phyloP scores from a whole-genome alignment of 2,797 vertebrate genomes.

The Gallirallus australis region DNA sequence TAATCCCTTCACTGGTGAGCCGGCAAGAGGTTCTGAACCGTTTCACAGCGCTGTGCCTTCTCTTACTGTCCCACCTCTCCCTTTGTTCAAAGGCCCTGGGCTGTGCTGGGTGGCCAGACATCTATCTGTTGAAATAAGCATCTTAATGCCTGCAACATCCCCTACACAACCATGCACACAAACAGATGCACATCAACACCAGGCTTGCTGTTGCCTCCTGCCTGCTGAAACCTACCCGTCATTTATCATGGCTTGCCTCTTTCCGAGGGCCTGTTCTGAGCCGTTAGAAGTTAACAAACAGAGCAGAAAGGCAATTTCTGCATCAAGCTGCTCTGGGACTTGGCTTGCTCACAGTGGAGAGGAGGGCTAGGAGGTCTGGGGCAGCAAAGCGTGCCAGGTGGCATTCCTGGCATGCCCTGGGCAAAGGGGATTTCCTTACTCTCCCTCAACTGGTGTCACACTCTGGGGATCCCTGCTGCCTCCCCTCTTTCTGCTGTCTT shows the following conservation, averaged over 20 bases:
- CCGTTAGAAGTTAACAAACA: background rate
- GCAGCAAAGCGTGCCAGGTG: background rate
- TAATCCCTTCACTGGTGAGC: background rate
- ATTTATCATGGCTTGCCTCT: background rate
- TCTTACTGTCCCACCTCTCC: background rate
- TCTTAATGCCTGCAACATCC: background rate
- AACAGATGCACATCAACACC: background rate
- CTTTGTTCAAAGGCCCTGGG: background rate
- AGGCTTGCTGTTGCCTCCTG: background rate
- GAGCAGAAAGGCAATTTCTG: background rate
- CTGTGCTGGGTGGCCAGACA: background rate
- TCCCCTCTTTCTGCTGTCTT: background rate
- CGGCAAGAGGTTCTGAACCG: background rate
- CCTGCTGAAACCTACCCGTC: background rate
- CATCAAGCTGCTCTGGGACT: background rate
- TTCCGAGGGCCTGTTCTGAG: background rate
- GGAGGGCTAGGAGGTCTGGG: background rate
- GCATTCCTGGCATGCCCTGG: background rate
- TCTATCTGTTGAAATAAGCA: background rate
- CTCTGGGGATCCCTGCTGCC: background rate
- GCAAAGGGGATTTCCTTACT: background rate
- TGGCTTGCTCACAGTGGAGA: background rate
- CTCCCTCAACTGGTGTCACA: background rate
- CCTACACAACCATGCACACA: background rate
- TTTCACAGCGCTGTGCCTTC: background rate